These are phyloP conservation scores for Glaucomys volans DNA, from an alignment of 2,113 vertebrate species.

Conservation along the genomic window DNA sequence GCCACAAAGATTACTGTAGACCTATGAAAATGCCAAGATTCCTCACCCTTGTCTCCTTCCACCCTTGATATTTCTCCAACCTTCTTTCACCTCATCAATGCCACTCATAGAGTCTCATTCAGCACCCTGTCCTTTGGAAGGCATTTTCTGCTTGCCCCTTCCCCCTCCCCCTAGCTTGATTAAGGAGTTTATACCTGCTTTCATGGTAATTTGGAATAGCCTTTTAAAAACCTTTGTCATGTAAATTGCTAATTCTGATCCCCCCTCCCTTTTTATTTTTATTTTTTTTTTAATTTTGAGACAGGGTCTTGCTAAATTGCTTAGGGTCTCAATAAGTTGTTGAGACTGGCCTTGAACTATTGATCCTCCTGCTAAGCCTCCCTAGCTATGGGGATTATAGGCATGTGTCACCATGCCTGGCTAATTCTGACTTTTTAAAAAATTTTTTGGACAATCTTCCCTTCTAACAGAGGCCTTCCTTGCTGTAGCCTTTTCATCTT, in stretches of 20 bases:
- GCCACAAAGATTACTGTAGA: neutral
- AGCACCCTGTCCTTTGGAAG: neutral
- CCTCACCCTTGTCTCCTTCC: neutral
- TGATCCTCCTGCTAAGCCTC: no score
- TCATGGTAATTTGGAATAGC: neutral
- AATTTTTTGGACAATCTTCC: neutral
- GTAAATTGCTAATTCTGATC: conserved; percentile 5
- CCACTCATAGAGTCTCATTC: neutral
- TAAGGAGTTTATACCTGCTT: neutral
- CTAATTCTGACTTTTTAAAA: conserved; percentile 10
- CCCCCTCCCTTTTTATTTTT: no score
- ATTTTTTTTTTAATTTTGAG: no score
- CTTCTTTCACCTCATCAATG: neutral
- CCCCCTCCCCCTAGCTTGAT: neutral
- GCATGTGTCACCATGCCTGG: no score
- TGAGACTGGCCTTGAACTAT: no score
- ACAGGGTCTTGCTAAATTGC: no score
- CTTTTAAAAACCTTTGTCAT: neutral
- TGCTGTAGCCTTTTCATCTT: neutral
- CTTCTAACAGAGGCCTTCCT: neutral
- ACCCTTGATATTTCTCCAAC: neutral
- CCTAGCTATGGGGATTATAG: no score
- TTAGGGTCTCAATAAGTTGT: no score
- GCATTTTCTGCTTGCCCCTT: neutral
- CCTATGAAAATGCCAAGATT: neutral